Base-by-base conservation (phyloP, 1,140 invertebrate species). In the Drosophila subpulchrella region DNA sequence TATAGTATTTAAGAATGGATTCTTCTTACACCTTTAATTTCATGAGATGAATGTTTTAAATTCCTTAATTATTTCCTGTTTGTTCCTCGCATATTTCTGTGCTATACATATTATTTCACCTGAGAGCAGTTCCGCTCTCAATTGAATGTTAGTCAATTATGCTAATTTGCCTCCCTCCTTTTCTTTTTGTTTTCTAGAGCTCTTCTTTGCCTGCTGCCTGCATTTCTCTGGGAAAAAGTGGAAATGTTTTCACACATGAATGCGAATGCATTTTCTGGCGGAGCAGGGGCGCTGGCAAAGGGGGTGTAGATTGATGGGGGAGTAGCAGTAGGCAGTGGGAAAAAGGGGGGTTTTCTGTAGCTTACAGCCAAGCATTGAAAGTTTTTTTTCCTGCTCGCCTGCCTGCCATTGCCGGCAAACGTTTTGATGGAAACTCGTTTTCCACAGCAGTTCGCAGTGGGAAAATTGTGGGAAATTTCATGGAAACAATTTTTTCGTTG, bases 381-480 rank as follows among this genome's bases (percentile, higher is more conserved):
- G 72, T 72, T 76, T 58, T 44, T 11, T 46, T 32, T 55, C 20
- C 56, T 58, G 44, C 47, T n/a, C 39, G 12, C 66, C 11, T 44
- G 15, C 53, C n/a, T 50, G 32, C 20, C 44, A 17, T 58, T 47
- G 68, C 67, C 55, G 50, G 65, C 72, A 41, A 61, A 50, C 67
- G 66, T 55, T 71, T 75, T 67, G 67, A 78, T 75, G 82, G 59
- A 86, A 82, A 86, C 83, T 47, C 66, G 83, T 86, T 86, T 82
- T 63, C 60, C 60, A 63, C 38, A 32, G 53, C 51, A 77, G 75
- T 36, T 58, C 17, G 70, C 57, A 47, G 57, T 48, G 65, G 67
- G 65, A 80, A 88, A 89, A 88, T 72, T 88, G 83, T 88, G 83
- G 84, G 83, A 88, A 88, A 89, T 89, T 72, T 88, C 80, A 83